Evolutionary conservation across 2,113 vertebrate genomes (phyloP), one percentile per base, ranked within the genome.

Genomic region (Xiphophorus hellerii): DNA sequence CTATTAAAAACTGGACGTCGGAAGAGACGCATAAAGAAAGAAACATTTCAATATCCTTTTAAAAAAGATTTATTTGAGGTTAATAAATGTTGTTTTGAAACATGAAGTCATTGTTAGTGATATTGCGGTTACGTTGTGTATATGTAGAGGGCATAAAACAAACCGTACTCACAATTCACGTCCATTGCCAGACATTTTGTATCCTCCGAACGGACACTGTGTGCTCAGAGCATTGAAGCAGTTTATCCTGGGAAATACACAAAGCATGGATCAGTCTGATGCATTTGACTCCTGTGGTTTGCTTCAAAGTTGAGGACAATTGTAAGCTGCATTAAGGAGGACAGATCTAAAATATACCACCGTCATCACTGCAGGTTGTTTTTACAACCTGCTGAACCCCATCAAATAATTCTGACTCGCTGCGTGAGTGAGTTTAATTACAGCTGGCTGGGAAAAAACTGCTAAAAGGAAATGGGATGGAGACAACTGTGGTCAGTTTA

Each of bases 131-230:
- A 65, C 74, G 77, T 69, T 86, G 84, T 84, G 72, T 86, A 73
- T 33, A 80, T 77, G 86, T 30, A 42, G 74, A 11, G n/a, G 84
- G 75, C 74, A 71, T 74, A 48, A 9, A 20, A 78, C 69, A 82
- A 65, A 31, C 80, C 42, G 84, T 93, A 96, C 98, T 99, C 95
- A 99, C 98, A 99, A 96, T 96, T 99, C 98, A 94, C 98, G 96
- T 30, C 98, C 98, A 31, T 98, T 99, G 92, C 98, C 98, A 90
- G 98, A 99, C 98, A 99, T 98, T 94, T 99, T 99, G 95, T 97
- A 99, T 90, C 98, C 98, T 91, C 98, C 98, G 88, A 99, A 99
- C 80, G 98, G 98, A 94, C 97, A 98, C 91, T 99, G 98, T 87
- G 96, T 96, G 92, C 97, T 98, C 93, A 99, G 94, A 81, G 98